These are phyloP conservation scores for Leptopilina syphax DNA, from an alignment of 2,888 invertebrate genomes.

Conservation along the genomic window DNA sequence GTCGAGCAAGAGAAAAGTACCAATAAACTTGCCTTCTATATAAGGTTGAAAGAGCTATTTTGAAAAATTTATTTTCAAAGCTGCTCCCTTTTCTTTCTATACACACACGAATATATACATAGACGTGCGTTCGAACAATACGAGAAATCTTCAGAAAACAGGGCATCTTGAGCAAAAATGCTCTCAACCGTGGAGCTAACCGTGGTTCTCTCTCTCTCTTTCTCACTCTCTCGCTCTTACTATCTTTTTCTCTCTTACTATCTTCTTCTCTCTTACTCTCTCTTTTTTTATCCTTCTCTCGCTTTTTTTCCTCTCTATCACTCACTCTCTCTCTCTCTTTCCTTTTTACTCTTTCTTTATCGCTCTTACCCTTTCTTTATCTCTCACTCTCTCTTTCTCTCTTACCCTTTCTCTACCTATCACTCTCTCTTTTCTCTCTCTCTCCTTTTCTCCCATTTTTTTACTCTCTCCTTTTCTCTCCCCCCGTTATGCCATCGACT, in stretches of 20 bases:
- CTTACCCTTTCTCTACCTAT: no score
- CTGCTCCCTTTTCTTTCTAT: neutral
- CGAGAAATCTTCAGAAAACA: conserved; percentile 28
- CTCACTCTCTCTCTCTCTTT: no score
- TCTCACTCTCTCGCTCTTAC: neutral
- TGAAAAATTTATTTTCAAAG: conserved; percentile 26
- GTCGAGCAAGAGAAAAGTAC: no score
- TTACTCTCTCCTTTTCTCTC: neutral
- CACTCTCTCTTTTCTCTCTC: no score
- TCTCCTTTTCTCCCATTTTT: no score
- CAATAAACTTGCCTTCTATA: no score
- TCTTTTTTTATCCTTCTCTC: neutral
- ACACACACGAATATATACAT: no score
- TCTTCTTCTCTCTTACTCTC: neutral
- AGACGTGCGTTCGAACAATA: conserved; percentile 9
- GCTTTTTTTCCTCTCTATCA: neutral
- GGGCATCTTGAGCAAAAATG: conserved; percentile 24
- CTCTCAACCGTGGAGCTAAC: conserved; percentile 5
- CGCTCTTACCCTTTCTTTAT: no score
- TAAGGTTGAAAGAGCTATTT: conserved; percentile 12
- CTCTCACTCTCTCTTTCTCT: no score
- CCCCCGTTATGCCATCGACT: conserved; percentile 44
- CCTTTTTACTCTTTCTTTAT: no score
- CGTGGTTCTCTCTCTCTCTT: neutral
- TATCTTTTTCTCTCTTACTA: conserved; percentile 33